Conservation (phyloP, 1,140 invertebrate species). For the Dryas iulia region DNA sequence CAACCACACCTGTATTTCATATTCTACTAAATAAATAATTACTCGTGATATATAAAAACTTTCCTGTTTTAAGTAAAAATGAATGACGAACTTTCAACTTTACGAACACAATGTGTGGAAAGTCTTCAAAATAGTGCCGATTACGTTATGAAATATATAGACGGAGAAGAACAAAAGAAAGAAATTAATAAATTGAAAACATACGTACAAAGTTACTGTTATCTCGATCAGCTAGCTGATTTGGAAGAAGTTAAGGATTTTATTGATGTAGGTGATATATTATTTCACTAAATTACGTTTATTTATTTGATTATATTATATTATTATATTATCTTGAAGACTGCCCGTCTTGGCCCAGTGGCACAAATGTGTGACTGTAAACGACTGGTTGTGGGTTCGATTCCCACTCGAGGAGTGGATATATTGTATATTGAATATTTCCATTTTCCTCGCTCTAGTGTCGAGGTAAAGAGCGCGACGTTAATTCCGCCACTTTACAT, state of each 20-base stretch:
- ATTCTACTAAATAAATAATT: too few relatives aligned
- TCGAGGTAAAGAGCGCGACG: too few relatives aligned
- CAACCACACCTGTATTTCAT: too few relatives aligned
- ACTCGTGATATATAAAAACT: too few relatives aligned
- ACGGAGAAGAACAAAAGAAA: conserved; percentile 41
- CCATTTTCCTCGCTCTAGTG: too few relatives aligned
- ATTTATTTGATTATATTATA: neutral
- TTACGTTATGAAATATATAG: conserved; percentile 62
- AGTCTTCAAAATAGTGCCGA: conserved; percentile 58
- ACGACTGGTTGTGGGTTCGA: too few relatives aligned
- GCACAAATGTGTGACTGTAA: too few relatives aligned
- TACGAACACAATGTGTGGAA: conserved; percentile 57
- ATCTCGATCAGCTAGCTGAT: neutral
- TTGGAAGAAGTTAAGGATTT: neutral
- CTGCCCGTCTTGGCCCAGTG: too few relatives aligned
- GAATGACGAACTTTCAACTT: conserved; percentile 42
- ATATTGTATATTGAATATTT: too few relatives aligned
- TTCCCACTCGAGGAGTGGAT: too few relatives aligned
- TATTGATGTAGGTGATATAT: neutral
- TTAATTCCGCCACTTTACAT: too few relatives aligned
- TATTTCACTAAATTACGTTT: neutral
- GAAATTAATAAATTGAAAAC: conserved; percentile 50
- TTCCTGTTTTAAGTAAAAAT: neutral
- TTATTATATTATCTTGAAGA: too few relatives aligned
- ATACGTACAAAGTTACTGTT: conserved; percentile 55